These are phyloP conservation scores for Mya arenaria DNA, from an alignment of 1,140 invertebrate genomes.

Conservation along the genomic window DNA sequence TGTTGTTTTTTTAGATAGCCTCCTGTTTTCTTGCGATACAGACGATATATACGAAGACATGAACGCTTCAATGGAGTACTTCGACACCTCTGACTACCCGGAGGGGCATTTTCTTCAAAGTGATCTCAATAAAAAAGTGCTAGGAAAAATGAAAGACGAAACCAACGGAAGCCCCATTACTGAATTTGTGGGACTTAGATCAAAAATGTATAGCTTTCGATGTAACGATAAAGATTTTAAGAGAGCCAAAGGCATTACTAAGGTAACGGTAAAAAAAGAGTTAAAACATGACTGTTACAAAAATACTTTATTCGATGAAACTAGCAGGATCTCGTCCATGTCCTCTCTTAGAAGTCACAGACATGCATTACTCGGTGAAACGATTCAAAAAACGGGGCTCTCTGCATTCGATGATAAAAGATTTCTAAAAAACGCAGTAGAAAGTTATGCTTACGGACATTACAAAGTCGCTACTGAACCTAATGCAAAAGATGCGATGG, in stretches of 20 bases:
- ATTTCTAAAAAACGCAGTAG: neutral
- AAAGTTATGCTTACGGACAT: constrained; percentile 29
- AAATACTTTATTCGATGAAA: constrained; percentile 57
- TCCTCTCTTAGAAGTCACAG: constrained; percentile 9
- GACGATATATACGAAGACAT: constrained; percentile 33
- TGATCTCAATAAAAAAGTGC: constrained; percentile 80
- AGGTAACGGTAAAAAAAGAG: constrained; percentile 59
- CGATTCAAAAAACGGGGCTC: constrained; percentile 22
- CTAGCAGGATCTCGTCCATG: constrained; percentile 14
- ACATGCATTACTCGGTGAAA: constrained; percentile 9
- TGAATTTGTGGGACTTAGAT: constrained; percentile 79
- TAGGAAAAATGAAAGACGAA: constrained; percentile 83
- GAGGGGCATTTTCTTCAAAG: constrained; percentile 16
- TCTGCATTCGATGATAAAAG: constrained; percentile 32
- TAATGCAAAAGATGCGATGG: neutral
- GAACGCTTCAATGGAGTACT: constrained; percentile 1
- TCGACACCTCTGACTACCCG: constrained; percentile 27
- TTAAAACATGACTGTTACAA: constrained; percentile 64
- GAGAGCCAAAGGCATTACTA: constrained; percentile 62
- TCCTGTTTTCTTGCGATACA: constrained; percentile 19
- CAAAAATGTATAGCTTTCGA: constrained; percentile 78
- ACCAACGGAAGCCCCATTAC: constrained; percentile 74
- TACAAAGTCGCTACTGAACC: constrained; percentile 1
- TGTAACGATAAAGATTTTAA: constrained; percentile 71
- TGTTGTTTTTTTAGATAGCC: constrained; percentile 24